Base-by-base conservation (phyloP, 92 coral and sea anemone genomes). In the Porites rus region DNA sequence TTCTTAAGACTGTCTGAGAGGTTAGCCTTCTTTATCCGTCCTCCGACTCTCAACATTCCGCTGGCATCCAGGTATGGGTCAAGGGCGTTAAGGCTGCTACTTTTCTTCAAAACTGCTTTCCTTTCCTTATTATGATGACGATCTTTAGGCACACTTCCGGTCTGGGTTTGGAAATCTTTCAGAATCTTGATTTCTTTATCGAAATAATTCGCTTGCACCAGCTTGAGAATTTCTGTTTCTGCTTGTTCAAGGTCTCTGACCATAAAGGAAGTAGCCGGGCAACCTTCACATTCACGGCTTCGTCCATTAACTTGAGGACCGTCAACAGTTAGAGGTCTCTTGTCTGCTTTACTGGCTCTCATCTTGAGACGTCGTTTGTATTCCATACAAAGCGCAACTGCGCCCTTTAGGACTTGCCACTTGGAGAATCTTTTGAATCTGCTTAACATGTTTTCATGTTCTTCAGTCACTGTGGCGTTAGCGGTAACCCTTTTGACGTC, bases 401-500 rank as follows among this genome's bases (percentile, higher is more conserved):
- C 46, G 46, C 4, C 46, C 46, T 38, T 43, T 38, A 38, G 2
- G 46, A 38, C 46, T 38, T 4, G 46, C 46, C 46, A 38, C 46
- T 74, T 77, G 61, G 87, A 81, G 77, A 80, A 87, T 79, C 80
- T 74, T 76, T 80, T 68, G 24, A 87, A 62, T 43, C 82, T 54
- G 14, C 60, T 1, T 54, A 54, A 54, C 74, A 31, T 73, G 25
- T 20, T 31, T 73, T 50, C 25, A 8, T 28, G 20, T 50, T 61
- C 70, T 77, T 77, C 81, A 22, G 72, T 72, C 12, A 83, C 51
- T 52, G 25, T 24, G 59, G 64, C 80, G 9, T 51, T 75, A 38
- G 79, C 79, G 65, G 51, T 75, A 65, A 75, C 79, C 79, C 53
- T 75, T 53, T 54, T 82, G 12, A 83, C 62, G 56, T 72, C 87